Conservation (phyloP, 2,113 vertebrate genomes). For the Callionymus lyra region DNA sequence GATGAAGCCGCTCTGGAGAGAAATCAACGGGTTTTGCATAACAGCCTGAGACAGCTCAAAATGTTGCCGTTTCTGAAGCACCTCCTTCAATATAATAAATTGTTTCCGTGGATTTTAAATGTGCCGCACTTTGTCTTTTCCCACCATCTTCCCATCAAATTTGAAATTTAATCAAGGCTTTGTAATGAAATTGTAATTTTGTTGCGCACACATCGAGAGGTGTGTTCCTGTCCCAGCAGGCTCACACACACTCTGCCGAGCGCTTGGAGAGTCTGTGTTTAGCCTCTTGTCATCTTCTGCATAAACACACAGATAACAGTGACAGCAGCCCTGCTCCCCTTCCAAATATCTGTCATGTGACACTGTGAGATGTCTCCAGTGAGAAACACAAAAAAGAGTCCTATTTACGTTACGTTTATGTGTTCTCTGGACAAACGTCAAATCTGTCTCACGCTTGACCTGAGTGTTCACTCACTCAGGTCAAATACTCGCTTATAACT, state of each 20-base stretch:
- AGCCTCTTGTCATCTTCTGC: neutral
- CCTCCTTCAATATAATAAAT: constrained; percentile 11
- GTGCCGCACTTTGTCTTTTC: neutral
- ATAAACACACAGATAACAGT: constrained; percentile 15
- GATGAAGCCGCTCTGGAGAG: constrained; percentile 22
- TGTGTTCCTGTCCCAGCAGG: neutral
- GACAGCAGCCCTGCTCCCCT: constrained; percentile 5
- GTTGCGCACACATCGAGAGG: no score
- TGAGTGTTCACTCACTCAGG: no score
- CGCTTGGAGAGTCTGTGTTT: constrained; percentile 8
- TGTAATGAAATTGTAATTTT: neutral
- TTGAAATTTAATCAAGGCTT: no score
- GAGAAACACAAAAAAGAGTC: no score
- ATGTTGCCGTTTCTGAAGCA: constrained; percentile 2
- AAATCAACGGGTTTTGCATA: neutral
- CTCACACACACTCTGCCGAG: no score
- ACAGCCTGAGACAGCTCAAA: no score
- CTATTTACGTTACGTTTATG: no score
- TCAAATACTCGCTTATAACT: no score
- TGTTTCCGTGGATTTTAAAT: no score
- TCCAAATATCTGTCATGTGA: constrained; percentile 14
- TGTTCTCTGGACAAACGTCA: no score
- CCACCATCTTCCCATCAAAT: neutral
- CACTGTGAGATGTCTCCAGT: neutral
- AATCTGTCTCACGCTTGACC: no score